Conservation (phyloP, 2,888 invertebrate genomes). For the Sarcophaga caerulescens region DNA sequence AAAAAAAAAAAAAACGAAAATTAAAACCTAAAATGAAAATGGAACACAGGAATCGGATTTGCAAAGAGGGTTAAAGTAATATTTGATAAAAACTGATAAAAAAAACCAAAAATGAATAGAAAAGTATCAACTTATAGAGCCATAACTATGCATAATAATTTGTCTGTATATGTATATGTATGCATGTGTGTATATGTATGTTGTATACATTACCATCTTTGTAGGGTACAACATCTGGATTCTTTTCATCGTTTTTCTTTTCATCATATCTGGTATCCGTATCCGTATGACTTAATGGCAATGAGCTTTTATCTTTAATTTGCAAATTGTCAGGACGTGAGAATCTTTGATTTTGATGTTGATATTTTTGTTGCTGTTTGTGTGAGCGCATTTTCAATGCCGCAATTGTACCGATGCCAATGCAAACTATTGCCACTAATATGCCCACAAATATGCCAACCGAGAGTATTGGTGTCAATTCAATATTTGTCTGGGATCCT, state of each 20-base stretch:
- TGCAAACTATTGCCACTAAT: slow-evolving; percentile 81
- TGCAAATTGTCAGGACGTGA: slow-evolving; percentile 84
- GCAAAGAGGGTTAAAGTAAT: slow-evolving; percentile 57
- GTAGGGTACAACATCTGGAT: slow-evolving; percentile 93
- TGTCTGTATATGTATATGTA: neutral
- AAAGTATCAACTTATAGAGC: neutral
- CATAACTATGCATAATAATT: too few species aligned
- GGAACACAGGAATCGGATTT: slow-evolving; percentile 41
- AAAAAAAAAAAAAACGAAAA: neutral
- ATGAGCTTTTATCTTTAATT: slow-evolving; percentile 86
- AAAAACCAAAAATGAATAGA: neutral
- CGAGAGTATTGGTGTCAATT: slow-evolving; percentile 83
- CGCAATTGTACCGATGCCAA: slow-evolving; percentile 80
- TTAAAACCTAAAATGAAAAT: slow-evolving; percentile 6
- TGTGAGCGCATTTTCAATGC: slow-evolving; percentile 80
- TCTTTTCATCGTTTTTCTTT: slow-evolving; percentile 86
- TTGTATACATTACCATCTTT: slow-evolving; percentile 87
- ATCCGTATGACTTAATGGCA: slow-evolving; percentile 85
- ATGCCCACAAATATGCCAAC: slow-evolving; percentile 82
- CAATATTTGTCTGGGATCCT: slow-evolving; percentile 82
- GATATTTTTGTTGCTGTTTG: slow-evolving; percentile 80
- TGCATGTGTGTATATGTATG: too few species aligned
- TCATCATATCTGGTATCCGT: slow-evolving; percentile 83
- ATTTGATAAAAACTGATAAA: slow-evolving; percentile 40
- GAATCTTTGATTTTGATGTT: slow-evolving; percentile 81